Conservation (phyloP, 2,113 vertebrate genomes). For the Xiphorhynchus elegans region DNA sequence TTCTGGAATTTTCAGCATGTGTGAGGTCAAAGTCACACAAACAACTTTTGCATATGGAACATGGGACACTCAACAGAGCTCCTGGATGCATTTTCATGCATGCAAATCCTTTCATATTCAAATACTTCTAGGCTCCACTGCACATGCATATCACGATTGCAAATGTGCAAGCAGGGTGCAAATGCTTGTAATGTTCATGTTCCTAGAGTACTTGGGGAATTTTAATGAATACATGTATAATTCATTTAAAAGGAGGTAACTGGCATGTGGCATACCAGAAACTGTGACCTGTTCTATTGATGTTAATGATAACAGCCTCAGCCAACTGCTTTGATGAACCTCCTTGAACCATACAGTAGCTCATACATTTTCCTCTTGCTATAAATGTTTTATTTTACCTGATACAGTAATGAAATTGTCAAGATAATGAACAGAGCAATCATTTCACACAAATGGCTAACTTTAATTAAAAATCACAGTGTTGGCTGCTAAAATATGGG, state of each 20-base stretch:
- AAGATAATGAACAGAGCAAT: slow-evolving; percentile 73
- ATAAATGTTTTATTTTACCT: slow-evolving; percentile 73
- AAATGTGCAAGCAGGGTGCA: slow-evolving; percentile 1
- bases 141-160: neutral
- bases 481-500: slow-evolving; percentile 57
- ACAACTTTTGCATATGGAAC: neutral
- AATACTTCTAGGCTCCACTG: neutral
- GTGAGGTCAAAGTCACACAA: neutral
- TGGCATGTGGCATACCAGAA: neutral
- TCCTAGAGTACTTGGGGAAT: neutral
- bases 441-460: slow-evolving; percentile 66
- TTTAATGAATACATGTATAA: slow-evolving; percentile 46
- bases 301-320: slow-evolving; percentile 58
- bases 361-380: slow-evolving; percentile 53
- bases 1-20: neutral
- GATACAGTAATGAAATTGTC: slow-evolving; percentile 71
- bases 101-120: neutral
- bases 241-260: slow-evolving; percentile 45
- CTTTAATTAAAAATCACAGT: slow-evolving; percentile 70
- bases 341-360: slow-evolving; percentile 54
- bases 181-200: neutral
- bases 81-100: neutral
- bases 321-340: slow-evolving; percentile 15
- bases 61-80: neutral
- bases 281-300: slow-evolving; percentile 50